phyloP scores from a whole-genome alignment of 2,888 invertebrate species.

The Philaethria dido region DNA sequence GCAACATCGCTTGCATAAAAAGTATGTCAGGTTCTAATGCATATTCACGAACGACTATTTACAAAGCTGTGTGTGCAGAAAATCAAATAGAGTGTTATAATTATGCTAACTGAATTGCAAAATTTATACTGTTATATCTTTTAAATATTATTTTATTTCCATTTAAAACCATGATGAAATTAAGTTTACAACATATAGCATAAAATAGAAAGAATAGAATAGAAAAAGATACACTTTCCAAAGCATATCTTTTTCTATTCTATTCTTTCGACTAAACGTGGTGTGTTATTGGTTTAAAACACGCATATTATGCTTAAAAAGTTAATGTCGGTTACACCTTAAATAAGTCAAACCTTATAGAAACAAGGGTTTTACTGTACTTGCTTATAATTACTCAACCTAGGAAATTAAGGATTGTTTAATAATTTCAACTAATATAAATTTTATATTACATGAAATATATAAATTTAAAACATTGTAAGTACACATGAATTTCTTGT shows the following conservation, averaged over 20 bases:
- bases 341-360: background rate
- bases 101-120: background rate
- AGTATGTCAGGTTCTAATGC: conserved; percentile 58
- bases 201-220: too few relatives aligned
- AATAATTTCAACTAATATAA: background rate
- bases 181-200: too few relatives aligned
- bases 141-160: background rate
- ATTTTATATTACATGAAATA: too few relatives aligned
- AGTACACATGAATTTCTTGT: background rate
- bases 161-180: background rate
- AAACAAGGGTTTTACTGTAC: background rate
- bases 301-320: background rate
- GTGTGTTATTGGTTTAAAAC: too few relatives aligned
- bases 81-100: conserved; percentile 22
- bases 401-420: background rate
- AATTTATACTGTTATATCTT: background rate
- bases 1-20: conserved; percentile 63
- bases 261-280: too few relatives aligned
- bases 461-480: background rate
- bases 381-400: background rate
- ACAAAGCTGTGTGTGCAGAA: conserved; percentile 21
- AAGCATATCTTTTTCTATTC: too few relatives aligned
- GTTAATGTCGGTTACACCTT: background rate
- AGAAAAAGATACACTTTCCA: too few relatives aligned
- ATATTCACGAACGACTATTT: conserved; percentile 30